These are phyloP conservation scores for Campoplex capitator DNA, from an alignment of 2,888 invertebrate genomes.

Conservation along the genomic window DNA sequence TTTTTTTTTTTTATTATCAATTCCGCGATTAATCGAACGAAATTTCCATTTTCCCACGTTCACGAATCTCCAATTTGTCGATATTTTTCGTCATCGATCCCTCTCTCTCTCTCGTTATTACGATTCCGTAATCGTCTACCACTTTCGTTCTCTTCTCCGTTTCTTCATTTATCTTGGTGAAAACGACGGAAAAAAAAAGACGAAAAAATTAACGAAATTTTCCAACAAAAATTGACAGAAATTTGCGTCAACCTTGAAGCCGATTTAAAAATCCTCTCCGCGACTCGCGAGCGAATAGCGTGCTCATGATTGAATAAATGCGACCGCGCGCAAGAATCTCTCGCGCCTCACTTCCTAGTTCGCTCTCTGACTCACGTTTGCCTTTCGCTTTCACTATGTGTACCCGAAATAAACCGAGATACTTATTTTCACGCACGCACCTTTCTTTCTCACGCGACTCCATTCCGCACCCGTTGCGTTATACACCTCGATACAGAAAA, in stretches of 20 bases:
- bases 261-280: slow-evolving; percentile 16
- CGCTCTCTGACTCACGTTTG: slow-evolving; percentile 75
- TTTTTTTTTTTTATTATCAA: neutral
- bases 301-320: slow-evolving; percentile 59
- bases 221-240: slow-evolving; percentile 9
- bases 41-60: too few species aligned
- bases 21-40: neutral
- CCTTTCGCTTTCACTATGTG: slow-evolving; percentile 83
- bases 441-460: slow-evolving; percentile 38
- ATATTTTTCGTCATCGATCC: too few species aligned
- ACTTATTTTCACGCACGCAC: slow-evolving; percentile 37
- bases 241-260: slow-evolving; percentile 31
- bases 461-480: slow-evolving; percentile 10
- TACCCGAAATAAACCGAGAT: slow-evolving; percentile 32
- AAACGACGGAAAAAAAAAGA: neutral
- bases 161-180: neutral
- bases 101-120: neutral
- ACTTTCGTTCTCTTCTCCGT: neutral
- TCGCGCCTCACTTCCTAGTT: slow-evolving; percentile 69
- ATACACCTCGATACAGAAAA: too few species aligned
- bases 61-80: too few species aligned
- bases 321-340: slow-evolving; percentile 28
- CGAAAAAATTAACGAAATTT: slow-evolving; percentile 1
- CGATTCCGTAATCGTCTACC: neutral
- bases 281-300: slow-evolving; percentile 24